Conservation (phyloP, 2,113 vertebrate genomes). For the Dipodomys stephensi region DNA sequence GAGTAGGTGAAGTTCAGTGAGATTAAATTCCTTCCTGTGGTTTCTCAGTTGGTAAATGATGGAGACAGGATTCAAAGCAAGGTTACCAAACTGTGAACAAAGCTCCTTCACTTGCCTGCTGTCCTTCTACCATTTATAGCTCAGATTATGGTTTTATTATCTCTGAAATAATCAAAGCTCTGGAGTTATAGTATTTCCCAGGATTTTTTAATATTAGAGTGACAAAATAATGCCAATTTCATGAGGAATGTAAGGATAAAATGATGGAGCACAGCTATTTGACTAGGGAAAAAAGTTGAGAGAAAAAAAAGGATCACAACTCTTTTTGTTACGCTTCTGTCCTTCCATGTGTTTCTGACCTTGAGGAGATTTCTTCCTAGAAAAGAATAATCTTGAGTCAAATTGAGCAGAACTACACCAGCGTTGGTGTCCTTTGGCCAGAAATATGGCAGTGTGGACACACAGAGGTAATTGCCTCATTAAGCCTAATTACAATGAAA, state of each 20-base stretch:
- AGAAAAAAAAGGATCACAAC: no score
- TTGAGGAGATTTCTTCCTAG: constrained; percentile 15
- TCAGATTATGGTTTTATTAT: neutral
- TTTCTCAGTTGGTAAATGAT: neutral
- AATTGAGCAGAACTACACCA: constrained; percentile 50
- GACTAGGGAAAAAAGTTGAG: neutral
- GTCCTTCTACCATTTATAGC: neutral
- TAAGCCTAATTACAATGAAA: constrained; percentile 60
- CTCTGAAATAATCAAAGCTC: constrained; percentile 12
- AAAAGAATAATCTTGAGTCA: constrained; percentile 55
- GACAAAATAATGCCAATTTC: neutral
- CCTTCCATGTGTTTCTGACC: neutral
- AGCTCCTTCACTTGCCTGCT: neutral
- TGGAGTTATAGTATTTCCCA: neutral
- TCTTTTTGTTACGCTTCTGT: neutral
- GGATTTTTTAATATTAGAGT: neutral
- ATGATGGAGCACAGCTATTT: neutral
- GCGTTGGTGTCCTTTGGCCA: constrained; percentile 5
- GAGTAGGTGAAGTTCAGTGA: neutral
- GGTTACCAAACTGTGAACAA: neutral
- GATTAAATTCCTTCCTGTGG: neutral
- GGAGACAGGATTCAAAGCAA: constrained; percentile 7
- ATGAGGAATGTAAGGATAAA: neutral
- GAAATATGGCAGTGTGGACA: constrained; percentile 31
- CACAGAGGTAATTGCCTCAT: neutral